Evolutionary conservation across 92 coral and sea anemone genomes (phyloP).

Genomic region (Paramuricea clavata): DNA sequence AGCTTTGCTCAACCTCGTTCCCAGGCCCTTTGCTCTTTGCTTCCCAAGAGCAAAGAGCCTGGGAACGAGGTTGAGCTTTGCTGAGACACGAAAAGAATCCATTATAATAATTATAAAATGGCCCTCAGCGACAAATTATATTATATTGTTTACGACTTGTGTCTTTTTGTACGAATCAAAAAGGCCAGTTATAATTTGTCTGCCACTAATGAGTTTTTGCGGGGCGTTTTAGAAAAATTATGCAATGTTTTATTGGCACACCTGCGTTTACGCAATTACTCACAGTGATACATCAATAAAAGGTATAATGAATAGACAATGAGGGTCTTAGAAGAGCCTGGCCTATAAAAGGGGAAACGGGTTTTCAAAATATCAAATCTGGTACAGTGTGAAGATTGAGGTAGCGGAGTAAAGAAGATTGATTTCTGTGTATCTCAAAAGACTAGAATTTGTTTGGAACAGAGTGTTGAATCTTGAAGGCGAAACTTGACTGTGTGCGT

Average conservation of each 20-base stretch:
- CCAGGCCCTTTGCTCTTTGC: too few species aligned
- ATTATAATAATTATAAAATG: neutral
- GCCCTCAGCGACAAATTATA: neutral
- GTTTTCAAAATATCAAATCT: neutral
- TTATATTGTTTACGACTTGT: slow-evolving; percentile 6
- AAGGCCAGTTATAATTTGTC: neutral
- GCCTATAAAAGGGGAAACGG: neutral
- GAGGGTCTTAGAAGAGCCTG: neutral
- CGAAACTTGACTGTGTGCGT: too few species aligned
- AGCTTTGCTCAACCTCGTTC: too few species aligned
- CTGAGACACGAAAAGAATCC: neutral
- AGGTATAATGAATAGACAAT: slow-evolving; percentile 4
- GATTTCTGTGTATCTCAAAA: too few species aligned
- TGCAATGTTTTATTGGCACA: slow-evolving; percentile 16
- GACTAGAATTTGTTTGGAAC: too few species aligned
- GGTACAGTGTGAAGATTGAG: neutral
- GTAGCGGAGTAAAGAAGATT: too few species aligned
- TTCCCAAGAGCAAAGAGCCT: too few species aligned
- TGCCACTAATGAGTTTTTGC: neutral
- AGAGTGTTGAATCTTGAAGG: too few species aligned
- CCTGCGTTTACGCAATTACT: slow-evolving; percentile 31
- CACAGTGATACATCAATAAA: neutral
- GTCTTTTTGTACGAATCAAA: slow-evolving; percentile 5
- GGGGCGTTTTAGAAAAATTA: slow-evolving; percentile 6
- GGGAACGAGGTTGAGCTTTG: too few species aligned